phyloP scores from a whole-genome alignment of 2,113 vertebrate genomes.

The Sarotherodon lohbergeri region DNA sequence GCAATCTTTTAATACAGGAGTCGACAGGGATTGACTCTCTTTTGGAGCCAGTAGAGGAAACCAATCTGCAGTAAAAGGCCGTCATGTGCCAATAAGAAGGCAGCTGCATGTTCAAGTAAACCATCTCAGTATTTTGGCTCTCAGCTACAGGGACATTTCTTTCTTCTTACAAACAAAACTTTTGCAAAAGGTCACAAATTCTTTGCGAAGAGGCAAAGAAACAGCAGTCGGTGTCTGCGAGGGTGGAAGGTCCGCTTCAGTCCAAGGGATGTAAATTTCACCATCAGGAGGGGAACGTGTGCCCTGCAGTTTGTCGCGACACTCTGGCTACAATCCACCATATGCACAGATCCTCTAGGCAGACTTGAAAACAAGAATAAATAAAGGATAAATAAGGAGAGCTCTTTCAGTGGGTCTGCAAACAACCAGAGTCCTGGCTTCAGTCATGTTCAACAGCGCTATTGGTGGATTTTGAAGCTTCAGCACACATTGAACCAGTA shows the following conservation, averaged over 20 bases:
- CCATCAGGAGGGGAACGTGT: not conserved
- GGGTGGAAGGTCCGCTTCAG: not conserved
- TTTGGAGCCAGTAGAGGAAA: not conserved
- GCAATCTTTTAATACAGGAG: not conserved
- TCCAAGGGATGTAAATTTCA: not conserved
- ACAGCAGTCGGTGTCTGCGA: not conserved
- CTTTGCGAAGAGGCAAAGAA: not conserved
- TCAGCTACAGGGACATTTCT: not conserved
- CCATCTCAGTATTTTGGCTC: not conserved
- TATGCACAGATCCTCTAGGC: not conserved
- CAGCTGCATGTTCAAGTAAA: not conserved
- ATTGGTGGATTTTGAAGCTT: not conserved
- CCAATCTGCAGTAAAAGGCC: not conserved
- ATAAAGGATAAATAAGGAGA: not conserved
- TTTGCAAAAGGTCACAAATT: not conserved
- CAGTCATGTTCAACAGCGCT: not conserved
- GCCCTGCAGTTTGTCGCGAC: not conserved
- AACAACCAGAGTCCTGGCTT: not conserved
- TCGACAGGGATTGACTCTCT: not conserved
- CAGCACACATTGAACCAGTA: not conserved
- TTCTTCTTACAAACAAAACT: not conserved
- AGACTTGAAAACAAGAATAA: not conserved
- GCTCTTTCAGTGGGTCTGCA: not conserved
- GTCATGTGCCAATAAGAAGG: not conserved
- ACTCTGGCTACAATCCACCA: not conserved